Conservation (phyloP, 2,113 vertebrate genomes). For the Istiophorus platypterus region DNA sequence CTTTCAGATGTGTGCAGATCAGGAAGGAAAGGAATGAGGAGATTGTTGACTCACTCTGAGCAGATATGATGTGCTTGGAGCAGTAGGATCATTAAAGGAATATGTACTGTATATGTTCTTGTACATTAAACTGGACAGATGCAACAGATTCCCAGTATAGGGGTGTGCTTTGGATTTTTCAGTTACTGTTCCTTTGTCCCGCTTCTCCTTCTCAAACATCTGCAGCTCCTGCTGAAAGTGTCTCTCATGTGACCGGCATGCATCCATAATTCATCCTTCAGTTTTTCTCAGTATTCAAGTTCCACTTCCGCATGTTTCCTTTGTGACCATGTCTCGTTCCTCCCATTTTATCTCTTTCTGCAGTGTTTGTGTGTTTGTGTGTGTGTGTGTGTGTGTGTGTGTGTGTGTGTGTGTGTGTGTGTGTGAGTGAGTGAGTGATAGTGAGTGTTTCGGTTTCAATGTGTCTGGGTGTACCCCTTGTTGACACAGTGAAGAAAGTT, state of each 20-base stretch:
- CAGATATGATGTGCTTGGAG: conserved; percentile 49
- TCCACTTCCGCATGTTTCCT: conserved; percentile 70
- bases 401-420: conserved; percentile 22
- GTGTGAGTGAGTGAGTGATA: neutral
- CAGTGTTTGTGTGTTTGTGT: neutral
- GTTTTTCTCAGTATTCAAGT: conserved; percentile 48
- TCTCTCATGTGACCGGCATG: conserved; percentile 55
- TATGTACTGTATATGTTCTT: neutral
- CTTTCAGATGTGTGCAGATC: conserved; percentile 65
- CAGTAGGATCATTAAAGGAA: conserved; percentile 23
- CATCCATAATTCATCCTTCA: conserved; percentile 73
- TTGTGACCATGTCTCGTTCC: conserved; percentile 60
- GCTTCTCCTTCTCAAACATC: conserved; percentile 58
- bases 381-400: neutral
- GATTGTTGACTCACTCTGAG: conserved; percentile 58
- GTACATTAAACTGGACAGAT: conserved; percentile 26
- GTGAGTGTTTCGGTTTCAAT: conserved; percentile 47
- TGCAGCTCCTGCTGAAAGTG: conserved; percentile 56
- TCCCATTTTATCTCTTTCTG: conserved; percentile 38
- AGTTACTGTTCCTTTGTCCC: neutral
- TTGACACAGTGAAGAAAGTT: conserved; percentile 53
- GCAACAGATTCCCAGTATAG: conserved; percentile 35
- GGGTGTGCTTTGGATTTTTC: conserved; percentile 37
- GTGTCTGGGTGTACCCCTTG: conserved; percentile 22
- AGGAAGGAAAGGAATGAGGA: conserved; percentile 69